These are phyloP conservation scores for Podiceps cristatus DNA, from an alignment of 2,113 vertebrate species.

Conservation along the genomic window DNA sequence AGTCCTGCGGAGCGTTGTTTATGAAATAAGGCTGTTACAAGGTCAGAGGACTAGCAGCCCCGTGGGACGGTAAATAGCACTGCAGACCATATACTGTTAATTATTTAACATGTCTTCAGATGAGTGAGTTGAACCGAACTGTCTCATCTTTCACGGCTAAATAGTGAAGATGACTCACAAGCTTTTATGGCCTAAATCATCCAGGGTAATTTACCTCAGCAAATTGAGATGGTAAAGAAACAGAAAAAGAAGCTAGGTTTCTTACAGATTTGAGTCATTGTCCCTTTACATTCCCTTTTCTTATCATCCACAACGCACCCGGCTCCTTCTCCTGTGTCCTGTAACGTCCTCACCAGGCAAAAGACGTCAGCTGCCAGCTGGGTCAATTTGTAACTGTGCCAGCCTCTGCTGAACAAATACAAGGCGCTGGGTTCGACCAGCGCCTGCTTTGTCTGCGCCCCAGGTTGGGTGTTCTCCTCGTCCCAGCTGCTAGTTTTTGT, in stretches of 20 bases:
- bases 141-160: slow-evolving; percentile 49
- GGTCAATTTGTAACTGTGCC: neutral
- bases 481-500: neutral
- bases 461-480: neutral
- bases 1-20: neutral
- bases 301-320: neutral
- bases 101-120: slow-evolving; percentile 62
- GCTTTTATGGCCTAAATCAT: slow-evolving; percentile 39
- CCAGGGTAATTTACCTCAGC: slow-evolving; percentile 12
- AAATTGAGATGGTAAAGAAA: neutral
- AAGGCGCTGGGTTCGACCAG: neutral
- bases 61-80: slow-evolving; percentile 19
- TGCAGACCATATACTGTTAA: slow-evolving; percentile 44
- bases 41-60: slow-evolving; percentile 40
- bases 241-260: neutral
- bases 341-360: neutral
- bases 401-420: neutral
- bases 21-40: slow-evolving; percentile 17
- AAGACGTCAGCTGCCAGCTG: neutral
- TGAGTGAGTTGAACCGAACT: slow-evolving; percentile 34
- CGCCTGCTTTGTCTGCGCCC: neutral
- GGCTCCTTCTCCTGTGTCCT: neutral
- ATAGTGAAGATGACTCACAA: slow-evolving; percentile 50
- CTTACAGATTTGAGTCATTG: neutral
- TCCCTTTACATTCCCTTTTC: neutral